Base-by-base conservation (phyloP, 1,140 invertebrate genomes). In the Brachionus paranguensis region DNA sequence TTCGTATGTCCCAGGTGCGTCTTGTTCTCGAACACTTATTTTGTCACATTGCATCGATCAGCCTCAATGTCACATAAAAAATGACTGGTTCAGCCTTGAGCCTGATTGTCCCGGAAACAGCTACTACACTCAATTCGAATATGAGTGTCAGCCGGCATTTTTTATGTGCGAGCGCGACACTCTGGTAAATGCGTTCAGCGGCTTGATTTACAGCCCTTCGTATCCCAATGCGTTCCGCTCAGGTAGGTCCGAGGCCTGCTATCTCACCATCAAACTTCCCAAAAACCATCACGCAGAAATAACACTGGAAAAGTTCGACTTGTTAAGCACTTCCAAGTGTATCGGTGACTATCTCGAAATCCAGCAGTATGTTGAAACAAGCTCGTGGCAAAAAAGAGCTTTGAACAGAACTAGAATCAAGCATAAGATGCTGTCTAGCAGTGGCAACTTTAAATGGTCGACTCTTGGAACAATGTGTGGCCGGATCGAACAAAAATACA, bases 211-310 rank as follows among this genome's bases (percentile, higher is more conserved):
- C n/a, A 64, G 53, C 12, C 78, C 78, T 6, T 81, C 78, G 14
- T 81, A 81, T 81, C 78, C 78, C 0, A 64, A 7, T 6, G n/a
- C 78, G 33, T 68, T 81, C 37, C 37, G 78, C 11, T 64, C 78
- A 12, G 24, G 17, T 47, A 24, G 33, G 41, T 45, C 53, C 27
- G 78, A 68, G 10, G 27, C 78, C 17, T 81, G 78, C 17, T 81
- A 64, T 68, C 60, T 81, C 14, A 81, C 78, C 27, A 29, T 81
- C 60, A 60, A 81, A 12, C 64, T 81, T n/a, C 78, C 78, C 12
- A 81, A 81, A 68, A 64, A 81, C 41, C 78, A 81, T 37, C 78
- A 81, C n/a, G 78, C 64, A n/a, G 53, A 81, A 64, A 81, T 81
- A 17, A 64, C 53, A 6, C 53, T 81, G 11, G 78, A 81, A 64